Evolutionary conservation across 1,140 invertebrate species (phyloP), one percentile per base, ranked within the genome.

Genomic region (Camponotus floridanus): DNA sequence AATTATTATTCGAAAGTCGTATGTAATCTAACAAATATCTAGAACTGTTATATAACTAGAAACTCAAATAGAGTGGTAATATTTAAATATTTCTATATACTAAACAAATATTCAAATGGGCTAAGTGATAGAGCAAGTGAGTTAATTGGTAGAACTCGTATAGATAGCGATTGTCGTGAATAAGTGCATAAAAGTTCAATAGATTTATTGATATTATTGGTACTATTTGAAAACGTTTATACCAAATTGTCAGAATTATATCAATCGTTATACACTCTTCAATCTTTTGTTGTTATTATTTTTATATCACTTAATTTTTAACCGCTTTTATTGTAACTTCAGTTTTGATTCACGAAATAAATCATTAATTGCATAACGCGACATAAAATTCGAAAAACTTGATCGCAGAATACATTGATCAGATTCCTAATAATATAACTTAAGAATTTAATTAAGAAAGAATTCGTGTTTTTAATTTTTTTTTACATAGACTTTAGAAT

Each of bases 101-200:
- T 18, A 51, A 51, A 51, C 48, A 11, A 67, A 79, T 62, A 36
- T 61, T 36, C 33, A 78, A 51, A 31, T 9, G 8, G 51, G 4
- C 42, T 48, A n/a, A 65, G 26, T 68, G 39, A 36, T 48, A 33
- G n/a, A 67, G 5, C 65, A 67, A 21, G n/a, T 67, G 42, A 79
- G n/a, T 79, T 62, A 79, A 67, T 45, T 79, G 31, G 65, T 65
- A 21, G 42, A 67, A 48, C 13, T 64, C 42, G 18, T 39, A 76
- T 13, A 62, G 36, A 62, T 45, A 65, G 15, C 18, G 26, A 65
- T 13, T 33, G 3, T 48, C 11, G 5, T 51, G 48, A 51, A 15
- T 51, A 51, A 51, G 48, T 15, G 45, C 33, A 59, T 59, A 33
- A 51, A 48, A 4, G 15, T 51, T 51, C 15, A 51, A 51, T 51